A percentile compares a stretch with the other conserved stretches of the same genome.
Evolutionary conservation across 2,888 invertebrate genomes (phyloP).

Genomic region (Tillus elongatus): DNA sequence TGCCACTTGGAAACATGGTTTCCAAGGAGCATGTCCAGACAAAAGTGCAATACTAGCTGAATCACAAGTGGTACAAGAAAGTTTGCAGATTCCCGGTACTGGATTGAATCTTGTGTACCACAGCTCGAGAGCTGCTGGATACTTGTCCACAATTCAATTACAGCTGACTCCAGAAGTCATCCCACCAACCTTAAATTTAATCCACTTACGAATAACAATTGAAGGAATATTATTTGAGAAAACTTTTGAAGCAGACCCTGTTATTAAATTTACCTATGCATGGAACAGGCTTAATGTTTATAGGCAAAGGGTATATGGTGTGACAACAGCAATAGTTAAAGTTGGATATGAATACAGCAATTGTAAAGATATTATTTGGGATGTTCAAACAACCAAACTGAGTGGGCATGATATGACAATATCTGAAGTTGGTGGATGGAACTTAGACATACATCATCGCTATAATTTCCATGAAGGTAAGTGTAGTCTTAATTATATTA

Average conservation of each 20-base stretch:
- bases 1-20: conserved; percentile 91
- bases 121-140: conserved; percentile 89
- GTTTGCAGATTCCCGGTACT: conserved; percentile 87
- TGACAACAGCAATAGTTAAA: conserved; percentile 87
- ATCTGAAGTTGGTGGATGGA: conserved; percentile 96
- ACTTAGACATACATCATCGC: conserved; percentile 93
- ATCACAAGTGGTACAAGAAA: conserved; percentile 92
- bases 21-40: conserved; percentile 90
- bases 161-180: conserved; percentile 81
- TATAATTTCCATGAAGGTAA: conserved; percentile 95
- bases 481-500: conserved; percentile 21
- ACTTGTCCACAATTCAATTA: conserved; percentile 83
- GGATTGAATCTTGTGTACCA: conserved; percentile 94
- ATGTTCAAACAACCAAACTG: conserved; percentile 87
- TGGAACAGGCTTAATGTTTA: conserved; percentile 97
- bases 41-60: conserved; percentile 84
- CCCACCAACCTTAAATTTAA: conserved; percentile 71
- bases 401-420: conserved; percentile 96
- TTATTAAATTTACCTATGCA: conserved; percentile 92
- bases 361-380: conserved; percentile 91
- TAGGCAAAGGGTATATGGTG: conserved; percentile 91
- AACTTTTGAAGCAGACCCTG: conserved; percentile 90
- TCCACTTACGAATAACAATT: conserved; percentile 85
- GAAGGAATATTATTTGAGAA: conserved; percentile 92
- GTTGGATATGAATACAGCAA: conserved; percentile 95